These are phyloP conservation scores for Eupithecia abbreviata DNA, from an alignment of 2,888 invertebrate genomes.

Conservation along the genomic window DNA sequence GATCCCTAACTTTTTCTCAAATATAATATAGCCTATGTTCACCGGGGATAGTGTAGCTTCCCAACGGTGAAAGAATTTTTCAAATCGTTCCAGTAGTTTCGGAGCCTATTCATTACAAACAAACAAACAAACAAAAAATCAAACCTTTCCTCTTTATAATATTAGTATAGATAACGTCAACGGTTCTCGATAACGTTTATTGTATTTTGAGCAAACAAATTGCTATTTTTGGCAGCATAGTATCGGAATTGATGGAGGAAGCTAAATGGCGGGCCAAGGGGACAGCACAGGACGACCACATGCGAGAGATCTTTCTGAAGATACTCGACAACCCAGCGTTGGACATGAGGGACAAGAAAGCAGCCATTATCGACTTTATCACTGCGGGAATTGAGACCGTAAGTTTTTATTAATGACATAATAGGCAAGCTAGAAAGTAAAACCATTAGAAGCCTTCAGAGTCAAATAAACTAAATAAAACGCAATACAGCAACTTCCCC, in stretches of 20 bases:
- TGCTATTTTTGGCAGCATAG: slow-evolving; percentile 82
- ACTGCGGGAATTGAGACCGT: slow-evolving; percentile 95
- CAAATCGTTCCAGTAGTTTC: too few relatives aligned
- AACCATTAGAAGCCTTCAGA: background rate
- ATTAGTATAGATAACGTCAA: too few relatives aligned
- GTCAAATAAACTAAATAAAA: background rate
- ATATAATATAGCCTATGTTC: too few relatives aligned
- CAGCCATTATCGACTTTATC: slow-evolving; percentile 93
- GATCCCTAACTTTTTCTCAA: too few relatives aligned
- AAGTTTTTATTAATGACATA: slow-evolving; percentile 45
- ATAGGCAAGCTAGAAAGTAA: background rate
- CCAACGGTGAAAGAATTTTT: too few relatives aligned
- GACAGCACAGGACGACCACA: slow-evolving; percentile 82
- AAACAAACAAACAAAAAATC: too few relatives aligned
- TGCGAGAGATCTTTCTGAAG: slow-evolving; percentile 89
- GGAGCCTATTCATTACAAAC: too few relatives aligned
- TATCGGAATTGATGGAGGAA: slow-evolving; percentile 90
- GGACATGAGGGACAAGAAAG: slow-evolving; percentile 91
- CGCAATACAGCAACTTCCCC: background rate
- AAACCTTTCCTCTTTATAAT: too few relatives aligned
- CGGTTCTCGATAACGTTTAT: too few relatives aligned
- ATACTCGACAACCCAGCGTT: slow-evolving; percentile 88
- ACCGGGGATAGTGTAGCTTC: too few relatives aligned
- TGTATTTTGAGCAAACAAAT: slow-evolving; percentile 22
- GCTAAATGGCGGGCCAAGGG: slow-evolving; percentile 84